phyloP scores from a whole-genome alignment of 2,113 vertebrate genomes.

The Hemiprocne comata region DNA sequence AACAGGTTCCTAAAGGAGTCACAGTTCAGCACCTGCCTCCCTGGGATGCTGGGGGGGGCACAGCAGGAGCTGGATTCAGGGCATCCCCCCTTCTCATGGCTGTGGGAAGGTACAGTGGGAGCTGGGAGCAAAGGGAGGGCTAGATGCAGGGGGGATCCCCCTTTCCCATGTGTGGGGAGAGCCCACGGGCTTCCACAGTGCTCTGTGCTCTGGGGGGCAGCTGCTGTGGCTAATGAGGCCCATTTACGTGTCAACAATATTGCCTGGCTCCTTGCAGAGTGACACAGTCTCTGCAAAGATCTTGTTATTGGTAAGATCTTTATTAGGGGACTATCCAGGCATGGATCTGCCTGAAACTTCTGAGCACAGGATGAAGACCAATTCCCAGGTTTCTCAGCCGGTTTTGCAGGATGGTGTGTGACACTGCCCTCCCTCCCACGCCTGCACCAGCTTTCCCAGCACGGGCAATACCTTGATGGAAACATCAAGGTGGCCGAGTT shows the following conservation, averaged over 20 bases:
- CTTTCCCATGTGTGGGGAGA: neutral
- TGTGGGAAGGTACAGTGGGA: rapidly evolving
- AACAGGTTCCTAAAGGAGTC: neutral
- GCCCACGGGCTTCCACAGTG: rapidly evolving
- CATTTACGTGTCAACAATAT: rapidly evolving
- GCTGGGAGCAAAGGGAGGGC: no score
- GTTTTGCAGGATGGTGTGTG: neutral
- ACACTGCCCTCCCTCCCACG: neutral
- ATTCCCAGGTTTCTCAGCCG: neutral
- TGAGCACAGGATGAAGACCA: rapidly evolving
- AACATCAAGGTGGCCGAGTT: neutral
- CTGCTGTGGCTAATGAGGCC: neutral
- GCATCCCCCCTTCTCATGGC: no score
- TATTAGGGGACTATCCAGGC: neutral
- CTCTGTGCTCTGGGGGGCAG: neutral
- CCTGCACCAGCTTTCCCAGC: neutral
- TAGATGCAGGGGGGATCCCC: no score
- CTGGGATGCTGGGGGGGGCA: neutral
- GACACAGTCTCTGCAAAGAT: neutral
- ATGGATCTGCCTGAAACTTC: neutral
- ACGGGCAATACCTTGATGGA: no score
- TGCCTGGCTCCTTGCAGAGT: neutral
- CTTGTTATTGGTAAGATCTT: neutral
- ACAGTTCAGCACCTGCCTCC: neutral
- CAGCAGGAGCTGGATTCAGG: no score